Conservation (phyloP, 2,797 vertebrate genomes). For the Chrysocyon brachyurus region DNA sequence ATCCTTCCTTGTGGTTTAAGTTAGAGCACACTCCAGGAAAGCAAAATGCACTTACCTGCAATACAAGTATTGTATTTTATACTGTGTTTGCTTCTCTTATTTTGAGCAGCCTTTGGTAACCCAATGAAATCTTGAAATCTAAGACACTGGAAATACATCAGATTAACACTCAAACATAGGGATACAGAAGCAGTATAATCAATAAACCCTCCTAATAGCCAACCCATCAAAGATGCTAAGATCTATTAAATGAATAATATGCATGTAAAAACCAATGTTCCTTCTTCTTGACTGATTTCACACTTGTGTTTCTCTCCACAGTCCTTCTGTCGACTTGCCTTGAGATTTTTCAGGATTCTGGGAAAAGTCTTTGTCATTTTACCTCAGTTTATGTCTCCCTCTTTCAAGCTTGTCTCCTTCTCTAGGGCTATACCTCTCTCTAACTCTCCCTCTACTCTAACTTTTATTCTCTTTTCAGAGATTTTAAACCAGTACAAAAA, state of each 20-base stretch:
- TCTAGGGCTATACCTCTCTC: background rate
- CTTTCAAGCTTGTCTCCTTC: background rate
- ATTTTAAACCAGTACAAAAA: background rate
- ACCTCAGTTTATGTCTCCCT: background rate
- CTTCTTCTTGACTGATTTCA: slow-evolving; percentile 20
- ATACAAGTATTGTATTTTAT: slow-evolving; percentile 51
- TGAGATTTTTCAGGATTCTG: background rate
- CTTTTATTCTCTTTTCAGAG: background rate
- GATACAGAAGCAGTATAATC: slow-evolving; percentile 27
- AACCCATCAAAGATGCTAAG: slow-evolving; percentile 16
- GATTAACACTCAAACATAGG: background rate
- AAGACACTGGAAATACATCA: background rate
- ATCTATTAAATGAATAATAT: slow-evolving; percentile 46
- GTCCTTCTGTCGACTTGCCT: background rate
- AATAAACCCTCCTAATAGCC: background rate
- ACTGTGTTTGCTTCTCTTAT: background rate
- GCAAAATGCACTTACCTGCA: slow-evolving; percentile 36
- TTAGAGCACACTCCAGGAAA: slow-evolving; percentile 42
- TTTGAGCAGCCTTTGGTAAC: slow-evolving; percentile 16
- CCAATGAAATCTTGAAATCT: slow-evolving; percentile 26
- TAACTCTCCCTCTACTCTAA: background rate
- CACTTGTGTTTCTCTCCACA: background rate
- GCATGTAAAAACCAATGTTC: background rate
- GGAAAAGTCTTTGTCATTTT: background rate
- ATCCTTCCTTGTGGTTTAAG: slow-evolving; percentile 57